Base-by-base conservation (phyloP, 1,140 invertebrate species). In the Hycleus cichorii region DNA sequence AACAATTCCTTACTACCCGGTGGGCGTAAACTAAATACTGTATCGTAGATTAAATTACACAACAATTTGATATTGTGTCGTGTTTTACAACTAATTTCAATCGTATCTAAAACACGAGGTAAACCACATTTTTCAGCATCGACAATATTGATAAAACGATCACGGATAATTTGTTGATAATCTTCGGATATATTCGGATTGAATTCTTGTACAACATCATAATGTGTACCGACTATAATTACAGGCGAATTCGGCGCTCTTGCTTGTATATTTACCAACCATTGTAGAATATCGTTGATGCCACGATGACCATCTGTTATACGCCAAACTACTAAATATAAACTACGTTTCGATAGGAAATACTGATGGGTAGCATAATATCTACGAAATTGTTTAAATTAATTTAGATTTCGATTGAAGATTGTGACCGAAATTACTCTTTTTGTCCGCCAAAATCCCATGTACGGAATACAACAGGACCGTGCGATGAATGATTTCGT, bases 401-500 rank as follows among this genome's bases (percentile, higher is more conserved):
- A 39, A 43, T 53, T 8, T 9, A 40, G 8, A 50, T 38, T 39
- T 38, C n/a, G 12, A 53, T 53, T 4, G 43, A 24, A 10, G 27
- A 3, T 8, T 6, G 39, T 18, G 18, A 18, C 1, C 0, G n/a
- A 7, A 74, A 76, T 75, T 63, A 84, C 77, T 97, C 94, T 68
- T 87, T 85, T 77, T 97, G 95, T 0, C 96, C 96, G n/a, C 95
- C 95, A 79, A 99, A 99, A 76, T 99, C 97, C 96, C 97, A 99
- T 0, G 95, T 98, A 54, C 95, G 80, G 76, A 99, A 98, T n/a
- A 91, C 87, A 45, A 98, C 88, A 0, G 93, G 86, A 0, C 94
- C 95, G 60, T 89, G 83, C 1, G 83, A 83, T 7, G 86, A 86
- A 6, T 76, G 73, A 39, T 74, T 72, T 46, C 80, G 75, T 39